phyloP scores from a whole-genome alignment of 92 coral and sea anemone species.

The Pocillopora meandrina region DNA sequence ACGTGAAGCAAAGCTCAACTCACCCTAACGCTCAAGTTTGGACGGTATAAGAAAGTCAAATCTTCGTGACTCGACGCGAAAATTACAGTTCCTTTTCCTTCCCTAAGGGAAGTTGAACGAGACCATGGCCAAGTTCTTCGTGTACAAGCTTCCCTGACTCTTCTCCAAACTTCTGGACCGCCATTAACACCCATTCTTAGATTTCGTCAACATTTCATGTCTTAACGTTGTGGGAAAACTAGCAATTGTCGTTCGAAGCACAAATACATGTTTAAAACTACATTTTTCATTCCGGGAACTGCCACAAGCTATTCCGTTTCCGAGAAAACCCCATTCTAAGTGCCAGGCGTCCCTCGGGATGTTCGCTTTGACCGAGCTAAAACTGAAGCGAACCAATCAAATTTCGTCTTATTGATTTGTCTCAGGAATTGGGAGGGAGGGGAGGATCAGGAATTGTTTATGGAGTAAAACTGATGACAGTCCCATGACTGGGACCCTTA shows the following conservation, averaged over 20 bases:
- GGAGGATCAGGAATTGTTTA: background rate
- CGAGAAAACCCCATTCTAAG: background rate
- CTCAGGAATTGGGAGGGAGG: background rate
- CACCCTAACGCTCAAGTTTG: constrained; percentile 53
- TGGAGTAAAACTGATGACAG: background rate
- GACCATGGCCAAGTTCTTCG: constrained; percentile 10
- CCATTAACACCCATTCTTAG: constrained; percentile 43
- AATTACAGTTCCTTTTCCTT: constrained; percentile 31
- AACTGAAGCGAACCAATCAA: background rate
- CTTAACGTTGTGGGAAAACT: background rate
- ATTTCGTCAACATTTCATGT: constrained; percentile 25
- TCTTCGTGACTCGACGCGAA: constrained; percentile 42
- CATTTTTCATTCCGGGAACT: background rate
- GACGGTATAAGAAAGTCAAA: constrained; percentile 43
- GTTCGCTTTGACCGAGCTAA: background rate
- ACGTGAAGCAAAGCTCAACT: constrained; percentile 2
- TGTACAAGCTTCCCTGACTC: constrained; percentile 16
- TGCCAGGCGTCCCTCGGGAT: background rate
- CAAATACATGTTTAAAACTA: background rate
- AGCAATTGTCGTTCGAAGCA: background rate
- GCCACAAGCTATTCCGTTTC: background rate
- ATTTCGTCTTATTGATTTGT: background rate
- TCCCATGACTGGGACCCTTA: background rate
- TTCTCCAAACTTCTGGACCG: constrained; percentile 1
- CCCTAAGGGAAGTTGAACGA: constrained; percentile 34